Conservation (phyloP, 2,113 vertebrate species). For the Stigmatopora argus region DNA sequence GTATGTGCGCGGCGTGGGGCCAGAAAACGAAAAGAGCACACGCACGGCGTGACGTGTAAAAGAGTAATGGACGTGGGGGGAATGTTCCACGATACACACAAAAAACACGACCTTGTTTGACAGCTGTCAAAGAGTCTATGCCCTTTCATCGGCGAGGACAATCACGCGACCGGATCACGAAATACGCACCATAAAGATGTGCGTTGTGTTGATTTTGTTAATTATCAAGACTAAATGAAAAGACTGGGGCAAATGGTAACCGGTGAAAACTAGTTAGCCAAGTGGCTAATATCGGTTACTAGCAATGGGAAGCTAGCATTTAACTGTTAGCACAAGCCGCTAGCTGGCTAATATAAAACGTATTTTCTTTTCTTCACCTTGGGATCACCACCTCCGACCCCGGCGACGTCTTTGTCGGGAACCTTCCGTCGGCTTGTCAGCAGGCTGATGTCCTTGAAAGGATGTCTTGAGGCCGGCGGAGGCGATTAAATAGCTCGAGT, state of each 20-base stretch:
- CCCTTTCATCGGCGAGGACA: conserved; percentile 62
- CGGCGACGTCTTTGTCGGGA: conserved; percentile 62
- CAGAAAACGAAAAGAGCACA: neutral
- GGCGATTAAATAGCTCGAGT: conserved; percentile 51
- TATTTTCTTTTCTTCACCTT: conserved; percentile 59
- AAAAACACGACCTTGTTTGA: conserved; percentile 63
- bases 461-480: conserved; percentile 24
- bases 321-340: conserved; percentile 45
- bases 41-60: neutral
- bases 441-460: conserved; percentile 49
- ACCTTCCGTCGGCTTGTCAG: conserved; percentile 40
- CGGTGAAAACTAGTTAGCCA: conserved; percentile 32
- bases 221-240: neutral
- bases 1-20: neutral
- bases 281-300: conserved; percentile 47
- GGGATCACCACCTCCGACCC: conserved; percentile 64
- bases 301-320: conserved; percentile 51
- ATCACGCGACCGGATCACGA: conserved; percentile 39
- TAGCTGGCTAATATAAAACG: conserved; percentile 47
- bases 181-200: conserved; percentile 4
- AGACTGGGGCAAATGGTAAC: neutral
- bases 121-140: conserved; percentile 55
- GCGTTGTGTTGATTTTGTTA: too few species aligned
- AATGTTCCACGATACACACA: conserved; percentile 5
- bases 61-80: neutral